Conservation (phyloP, 2,113 vertebrate genomes). For the Noctilio leporinus region DNA sequence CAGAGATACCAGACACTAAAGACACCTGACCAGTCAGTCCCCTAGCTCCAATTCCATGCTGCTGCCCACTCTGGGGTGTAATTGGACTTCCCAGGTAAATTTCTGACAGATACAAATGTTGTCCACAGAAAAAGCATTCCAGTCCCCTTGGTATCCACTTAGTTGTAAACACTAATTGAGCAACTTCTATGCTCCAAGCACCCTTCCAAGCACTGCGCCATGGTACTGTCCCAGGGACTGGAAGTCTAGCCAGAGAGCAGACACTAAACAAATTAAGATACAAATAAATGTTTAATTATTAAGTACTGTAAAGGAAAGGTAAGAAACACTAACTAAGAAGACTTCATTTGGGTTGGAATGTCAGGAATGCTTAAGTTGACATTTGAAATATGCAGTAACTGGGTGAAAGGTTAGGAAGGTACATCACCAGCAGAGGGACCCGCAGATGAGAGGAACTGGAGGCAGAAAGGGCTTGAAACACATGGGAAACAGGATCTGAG, state of each 20-base stretch:
- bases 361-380: background rate
- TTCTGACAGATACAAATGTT: background rate
- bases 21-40: background rate
- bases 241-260: background rate
- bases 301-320: background rate
- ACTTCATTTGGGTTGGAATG: background rate
- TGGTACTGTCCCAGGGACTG: background rate
- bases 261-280: background rate
- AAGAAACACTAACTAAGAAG: background rate
- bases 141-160: background rate
- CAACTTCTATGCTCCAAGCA: background rate
- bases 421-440: background rate
- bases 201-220: background rate
- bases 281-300: background rate
- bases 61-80: background rate
- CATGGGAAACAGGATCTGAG: background rate
- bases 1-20: background rate
- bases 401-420: background rate
- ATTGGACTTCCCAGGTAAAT: background rate
- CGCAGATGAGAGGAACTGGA: background rate
- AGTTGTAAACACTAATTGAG: slow-evolving; percentile 16
- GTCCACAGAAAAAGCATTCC: background rate
- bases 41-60: background rate
- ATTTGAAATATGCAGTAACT: background rate
- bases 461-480: background rate